Conservation (phyloP, 2,797 vertebrate genomes). For the Apogon hyalosoma region DNA sequence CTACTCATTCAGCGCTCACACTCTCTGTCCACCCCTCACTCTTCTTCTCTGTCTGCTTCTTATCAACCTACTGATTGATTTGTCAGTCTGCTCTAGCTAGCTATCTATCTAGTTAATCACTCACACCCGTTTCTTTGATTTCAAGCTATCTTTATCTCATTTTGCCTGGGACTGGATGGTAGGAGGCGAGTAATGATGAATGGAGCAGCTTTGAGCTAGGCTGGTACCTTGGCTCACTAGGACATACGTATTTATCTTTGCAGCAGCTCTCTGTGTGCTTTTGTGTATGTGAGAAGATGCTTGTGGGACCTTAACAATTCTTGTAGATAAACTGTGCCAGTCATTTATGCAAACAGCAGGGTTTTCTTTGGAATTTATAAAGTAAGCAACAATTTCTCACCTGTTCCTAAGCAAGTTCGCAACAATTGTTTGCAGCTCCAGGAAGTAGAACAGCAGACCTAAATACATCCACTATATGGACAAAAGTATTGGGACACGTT, state of each 20-base stretch:
- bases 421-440: slow-evolving; percentile 27
- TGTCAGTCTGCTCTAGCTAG: slow-evolving; percentile 13
- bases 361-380: slow-evolving; percentile 47
- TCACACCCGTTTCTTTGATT: slow-evolving; percentile 23
- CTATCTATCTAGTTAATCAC: slow-evolving; percentile 32
- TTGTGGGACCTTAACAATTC: slow-evolving; percentile 48
- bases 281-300: slow-evolving; percentile 23
- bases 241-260: slow-evolving; percentile 49
- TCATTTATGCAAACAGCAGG: slow-evolving; percentile 40
- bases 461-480: slow-evolving; percentile 1
- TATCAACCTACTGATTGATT: slow-evolving; percentile 36
- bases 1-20: slow-evolving; percentile 2
- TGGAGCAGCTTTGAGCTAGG: slow-evolving; percentile 43
- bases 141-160: slow-evolving; percentile 26
- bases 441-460: slow-evolving; percentile 35
- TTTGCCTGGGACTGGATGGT: slow-evolving; percentile 18
- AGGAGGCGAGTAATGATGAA: slow-evolving; percentile 44
- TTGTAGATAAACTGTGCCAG: slow-evolving; percentile 47
- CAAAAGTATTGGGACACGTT: too few species aligned
- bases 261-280: slow-evolving; percentile 29
- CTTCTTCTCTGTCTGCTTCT: slow-evolving; percentile 2
- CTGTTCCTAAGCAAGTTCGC: slow-evolving; percentile 49
- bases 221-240: slow-evolving; percentile 17
- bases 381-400: slow-evolving; percentile 60
- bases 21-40: slow-evolving; percentile 14